phyloP scores from a whole-genome alignment of 2,888 invertebrate species.

The Thereva nobilitata region DNA sequence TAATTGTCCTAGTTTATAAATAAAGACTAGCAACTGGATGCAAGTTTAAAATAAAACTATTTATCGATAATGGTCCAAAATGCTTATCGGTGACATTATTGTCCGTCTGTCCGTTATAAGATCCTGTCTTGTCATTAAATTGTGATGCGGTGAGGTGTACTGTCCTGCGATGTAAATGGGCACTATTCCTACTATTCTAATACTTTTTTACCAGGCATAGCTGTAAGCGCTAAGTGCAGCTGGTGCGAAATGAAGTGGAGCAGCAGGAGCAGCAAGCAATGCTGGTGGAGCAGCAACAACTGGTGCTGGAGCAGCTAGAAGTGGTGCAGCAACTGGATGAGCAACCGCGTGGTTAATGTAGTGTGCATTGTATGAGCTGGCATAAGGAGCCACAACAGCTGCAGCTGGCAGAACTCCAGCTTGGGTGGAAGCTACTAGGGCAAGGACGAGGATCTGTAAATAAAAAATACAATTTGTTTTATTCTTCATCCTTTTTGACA shows the following conservation, averaged over 20 bases:
- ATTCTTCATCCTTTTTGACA: background rate
- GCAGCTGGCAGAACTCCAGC: conserved; percentile 58
- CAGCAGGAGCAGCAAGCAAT: conserved; percentile 52
- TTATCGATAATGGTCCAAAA: no score
- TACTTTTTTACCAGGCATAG: no score
- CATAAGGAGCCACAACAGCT: conserved; percentile 71
- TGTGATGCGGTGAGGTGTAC: no score
- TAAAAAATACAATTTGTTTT: conserved; percentile 14
- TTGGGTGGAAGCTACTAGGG: conserved; percentile 64
- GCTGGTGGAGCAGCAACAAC: conserved; percentile 65
- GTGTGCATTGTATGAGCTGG: conserved; percentile 76
- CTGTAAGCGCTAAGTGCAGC: no score
- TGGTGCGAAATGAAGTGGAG: conserved; percentile 22
- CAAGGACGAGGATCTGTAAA: conserved; percentile 51
- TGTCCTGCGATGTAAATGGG: no score
- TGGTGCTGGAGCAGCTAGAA: conserved; percentile 48
- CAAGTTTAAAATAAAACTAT: no score
- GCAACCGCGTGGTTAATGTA: conserved; percentile 76
- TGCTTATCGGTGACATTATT: no score
- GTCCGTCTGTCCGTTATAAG: no score
- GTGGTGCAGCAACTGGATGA: conserved; percentile 62
- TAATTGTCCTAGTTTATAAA: no score
- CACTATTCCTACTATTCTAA: no score
- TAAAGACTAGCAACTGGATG: no score
- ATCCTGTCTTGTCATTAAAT: no score